Evolutionary conservation across 2,113 vertebrate species (phyloP), one percentile per base, ranked within the genome.

Genomic region (Equus quagga): DNA sequence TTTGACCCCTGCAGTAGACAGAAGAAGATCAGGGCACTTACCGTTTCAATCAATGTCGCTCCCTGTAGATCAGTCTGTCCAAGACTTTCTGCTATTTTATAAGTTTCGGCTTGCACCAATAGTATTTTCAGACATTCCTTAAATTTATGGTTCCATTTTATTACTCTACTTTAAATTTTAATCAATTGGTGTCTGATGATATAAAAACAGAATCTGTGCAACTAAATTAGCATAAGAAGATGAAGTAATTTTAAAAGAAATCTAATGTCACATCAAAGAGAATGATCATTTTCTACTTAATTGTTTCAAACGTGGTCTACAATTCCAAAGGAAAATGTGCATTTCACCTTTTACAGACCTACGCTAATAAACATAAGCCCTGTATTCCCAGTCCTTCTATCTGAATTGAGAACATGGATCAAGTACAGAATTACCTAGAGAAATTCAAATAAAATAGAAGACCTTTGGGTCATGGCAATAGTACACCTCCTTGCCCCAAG

Each of bases 401-500:
- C 33, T 94, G 7, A 44, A 75, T 85, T 91, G 64, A 41, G 70
- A 76, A 92, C 49, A 75, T 70, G 75, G 49, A 92, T 95, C 31
- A 92, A 94, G 41, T 73, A 73, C 21, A 94, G 67, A 97, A 95
- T 95, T 95, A 46, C 67, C 56, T 62, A 65, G 83, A 84, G 83
- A 95, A 94, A 97, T 78, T 67, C 33, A 98, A 98, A 98, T 97
- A 96, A 97, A 97, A 89, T 83, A 94, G 91, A 80, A 89, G 93
- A 87, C 73, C 87, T 96, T 87, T 84, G 96, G 89, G 96, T 98
- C 98, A 95, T 97, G 97, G 97, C 91, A 97, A 98, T 96, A 98
- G 95, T 98, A 94, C 96, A 91, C 89, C 86, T 98, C 23, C 87
- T 97, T 93, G 96, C 87, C 93, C 88, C 96, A 89, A 93, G 94